A percentile compares a stretch with the other conserved stretches of the same genome.
These are phyloP conservation scores for Cerastis leucographa DNA, from an alignment of 2,888 invertebrate genomes.

Conservation along the genomic window DNA sequence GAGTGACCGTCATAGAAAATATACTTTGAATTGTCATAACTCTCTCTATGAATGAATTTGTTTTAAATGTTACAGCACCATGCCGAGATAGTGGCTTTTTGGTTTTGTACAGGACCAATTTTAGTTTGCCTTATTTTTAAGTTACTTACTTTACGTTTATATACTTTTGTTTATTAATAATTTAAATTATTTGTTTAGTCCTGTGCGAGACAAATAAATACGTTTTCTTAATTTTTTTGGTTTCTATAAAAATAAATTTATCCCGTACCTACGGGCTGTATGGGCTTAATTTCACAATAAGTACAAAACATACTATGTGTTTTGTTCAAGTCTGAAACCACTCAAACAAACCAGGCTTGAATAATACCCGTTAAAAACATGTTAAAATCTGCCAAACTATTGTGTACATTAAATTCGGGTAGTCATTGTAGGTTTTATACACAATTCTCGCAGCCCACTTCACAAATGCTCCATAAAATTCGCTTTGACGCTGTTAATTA, in stretches of 20 bases:
- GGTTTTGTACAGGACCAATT: too few species aligned
- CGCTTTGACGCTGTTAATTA: slow-evolving; percentile 58
- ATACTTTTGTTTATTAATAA: too few species aligned
- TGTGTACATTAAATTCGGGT: neutral
- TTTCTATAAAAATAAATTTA: too few species aligned
- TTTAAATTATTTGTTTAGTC: too few species aligned
- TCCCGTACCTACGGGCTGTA: too few species aligned
- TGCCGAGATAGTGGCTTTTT: too few species aligned
- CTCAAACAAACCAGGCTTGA: neutral
- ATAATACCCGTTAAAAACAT: neutral
- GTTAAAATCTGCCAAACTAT: neutral
- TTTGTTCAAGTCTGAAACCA: neutral
- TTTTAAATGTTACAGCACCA: too few species aligned
- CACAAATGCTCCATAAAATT: slow-evolving; percentile 54
- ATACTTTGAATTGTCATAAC: neutral
- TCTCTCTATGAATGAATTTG: neutral
- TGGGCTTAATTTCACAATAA: neutral
- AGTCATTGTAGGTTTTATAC: slow-evolving; percentile 15
- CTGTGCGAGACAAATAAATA: too few species aligned
- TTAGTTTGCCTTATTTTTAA: too few species aligned
- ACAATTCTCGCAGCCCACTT: slow-evolving; percentile 32
- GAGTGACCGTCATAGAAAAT: neutral
- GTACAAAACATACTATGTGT: neutral
- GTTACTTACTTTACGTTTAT: too few species aligned
- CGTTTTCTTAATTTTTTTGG: too few species aligned